A percentile compares a stretch with the other conserved stretches of the same genome.
phyloP scores from a whole-genome alignment of 2,113 vertebrate genomes.

The Cyrtonyx montezumae region DNA sequence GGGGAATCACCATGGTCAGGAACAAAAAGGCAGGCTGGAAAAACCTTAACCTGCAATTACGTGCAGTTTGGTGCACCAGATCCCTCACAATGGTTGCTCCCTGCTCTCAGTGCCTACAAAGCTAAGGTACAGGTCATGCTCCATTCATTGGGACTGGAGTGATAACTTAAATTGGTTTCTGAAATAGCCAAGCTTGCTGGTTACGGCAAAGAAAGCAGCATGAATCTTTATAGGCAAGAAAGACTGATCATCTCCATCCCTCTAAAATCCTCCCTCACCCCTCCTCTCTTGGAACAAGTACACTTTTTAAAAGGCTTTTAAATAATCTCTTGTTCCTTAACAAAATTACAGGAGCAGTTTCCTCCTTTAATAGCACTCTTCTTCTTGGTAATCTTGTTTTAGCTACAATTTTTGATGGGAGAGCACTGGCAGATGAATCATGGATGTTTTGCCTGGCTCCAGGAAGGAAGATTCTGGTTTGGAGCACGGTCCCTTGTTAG shows the following conservation, averaged over 20 bases:
- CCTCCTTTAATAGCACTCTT: slow-evolving; percentile 67
- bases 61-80: not conserved
- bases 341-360: slow-evolving; percentile 61
- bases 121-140: not conserved
- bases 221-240: slow-evolving; percentile 37
- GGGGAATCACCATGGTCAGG: not conserved
- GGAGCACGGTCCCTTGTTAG: not conserved
- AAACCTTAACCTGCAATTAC: not conserved
- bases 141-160: not conserved
- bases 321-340: slow-evolving; percentile 68
- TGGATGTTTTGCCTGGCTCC: slow-evolving; percentile 44
- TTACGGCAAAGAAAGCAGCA: not conserved
- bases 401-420: slow-evolving; percentile 55
- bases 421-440: slow-evolving; percentile 39
- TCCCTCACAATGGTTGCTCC: not conserved
- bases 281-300: slow-evolving; percentile 44
- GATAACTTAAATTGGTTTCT: not conserved
- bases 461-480: slow-evolving; percentile 32
- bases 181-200: not conserved
- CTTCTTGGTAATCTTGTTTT: slow-evolving; percentile 69
- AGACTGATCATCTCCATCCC: slow-evolving; percentile 34
- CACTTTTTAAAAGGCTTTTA: slow-evolving; percentile 66
- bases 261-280: slow-evolving; percentile 42
- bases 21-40: not conserved
- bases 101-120: not conserved